phyloP scores from a whole-genome alignment of 2,113 vertebrate species.

The Burhinus oedicnemus region DNA sequence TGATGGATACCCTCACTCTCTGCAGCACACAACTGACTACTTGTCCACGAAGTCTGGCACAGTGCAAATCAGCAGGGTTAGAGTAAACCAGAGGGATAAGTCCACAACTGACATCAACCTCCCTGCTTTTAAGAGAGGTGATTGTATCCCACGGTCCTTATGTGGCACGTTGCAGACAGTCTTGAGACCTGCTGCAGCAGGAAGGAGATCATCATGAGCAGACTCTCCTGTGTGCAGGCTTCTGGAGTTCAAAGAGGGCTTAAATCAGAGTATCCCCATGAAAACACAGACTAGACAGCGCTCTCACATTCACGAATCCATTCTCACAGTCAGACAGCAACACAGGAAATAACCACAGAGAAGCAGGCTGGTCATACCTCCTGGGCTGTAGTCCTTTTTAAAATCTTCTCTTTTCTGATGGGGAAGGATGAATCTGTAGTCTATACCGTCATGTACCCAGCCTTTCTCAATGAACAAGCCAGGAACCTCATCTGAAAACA shows the following conservation, averaged over 20 bases:
- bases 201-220: background rate
- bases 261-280: background rate
- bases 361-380: constrained; percentile 45
- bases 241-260: background rate
- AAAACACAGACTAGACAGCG: background rate
- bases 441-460: constrained; percentile 93
- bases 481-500: constrained; percentile 95
- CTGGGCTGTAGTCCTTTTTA: constrained; percentile 58
- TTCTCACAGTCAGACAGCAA: background rate
- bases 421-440: constrained; percentile 87
- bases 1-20: background rate
- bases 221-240: background rate
- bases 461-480: constrained; percentile 97
- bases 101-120: background rate
- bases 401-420: constrained; percentile 74
- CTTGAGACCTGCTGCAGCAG: background rate
- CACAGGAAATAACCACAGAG: background rate
- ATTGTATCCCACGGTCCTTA: background rate
- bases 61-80: background rate
- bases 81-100: background rate
- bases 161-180: background rate
- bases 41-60: background rate
- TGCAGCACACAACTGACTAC: background rate
- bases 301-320: background rate
- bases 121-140: background rate